Percentiles rank a stretch among this genome's conserved stretches.
phyloP scores from a whole-genome alignment of 2,888 invertebrate genomes.

The Diaperis boleti region DNA sequence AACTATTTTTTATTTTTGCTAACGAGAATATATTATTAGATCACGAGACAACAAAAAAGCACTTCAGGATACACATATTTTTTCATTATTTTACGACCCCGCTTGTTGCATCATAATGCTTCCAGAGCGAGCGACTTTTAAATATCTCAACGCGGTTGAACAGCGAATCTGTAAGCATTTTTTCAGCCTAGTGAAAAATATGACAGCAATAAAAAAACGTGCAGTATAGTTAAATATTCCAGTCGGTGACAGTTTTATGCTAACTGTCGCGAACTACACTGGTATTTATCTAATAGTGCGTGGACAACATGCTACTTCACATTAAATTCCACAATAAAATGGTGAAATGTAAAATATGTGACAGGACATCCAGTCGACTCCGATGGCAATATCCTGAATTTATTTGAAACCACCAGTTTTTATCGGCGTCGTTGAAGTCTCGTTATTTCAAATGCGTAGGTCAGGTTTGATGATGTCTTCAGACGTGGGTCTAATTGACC shows the following conservation, averaged over 20 bases:
- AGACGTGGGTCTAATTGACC: too few relatives aligned
- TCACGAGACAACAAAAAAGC: too few relatives aligned
- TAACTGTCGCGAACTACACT: constrained; percentile 43
- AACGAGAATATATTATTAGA: too few relatives aligned
- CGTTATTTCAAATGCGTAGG: too few relatives aligned
- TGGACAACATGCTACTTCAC: constrained; percentile 41
- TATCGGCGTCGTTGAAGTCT: constrained; percentile 1
- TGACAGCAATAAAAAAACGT: constrained; percentile 40
- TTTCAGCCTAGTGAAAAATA: constrained; percentile 38
- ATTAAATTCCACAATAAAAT: constrained; percentile 41
- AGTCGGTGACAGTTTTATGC: constrained; percentile 47
- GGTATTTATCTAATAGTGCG: constrained; percentile 45
- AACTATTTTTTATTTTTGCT: too few relatives aligned
- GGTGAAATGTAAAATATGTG: constrained; percentile 40
- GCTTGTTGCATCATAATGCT: too few relatives aligned
- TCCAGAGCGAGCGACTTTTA: too few relatives aligned
- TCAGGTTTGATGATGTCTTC: too few relatives aligned
- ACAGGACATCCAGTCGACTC: constrained; percentile 32
- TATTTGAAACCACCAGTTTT: constrained; percentile 18
- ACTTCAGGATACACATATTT: too few relatives aligned
- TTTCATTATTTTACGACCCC: too few relatives aligned
- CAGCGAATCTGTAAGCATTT: constrained; percentile 36
- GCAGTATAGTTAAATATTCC: constrained; percentile 42
- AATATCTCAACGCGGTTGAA: constrained; percentile 22
- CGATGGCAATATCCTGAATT: constrained; percentile 34